Evolutionary conservation across 2,797 vertebrate genomes (phyloP), one percentile per base, ranked within the genome.

Genomic region (Acipenser transmontanus): DNA sequence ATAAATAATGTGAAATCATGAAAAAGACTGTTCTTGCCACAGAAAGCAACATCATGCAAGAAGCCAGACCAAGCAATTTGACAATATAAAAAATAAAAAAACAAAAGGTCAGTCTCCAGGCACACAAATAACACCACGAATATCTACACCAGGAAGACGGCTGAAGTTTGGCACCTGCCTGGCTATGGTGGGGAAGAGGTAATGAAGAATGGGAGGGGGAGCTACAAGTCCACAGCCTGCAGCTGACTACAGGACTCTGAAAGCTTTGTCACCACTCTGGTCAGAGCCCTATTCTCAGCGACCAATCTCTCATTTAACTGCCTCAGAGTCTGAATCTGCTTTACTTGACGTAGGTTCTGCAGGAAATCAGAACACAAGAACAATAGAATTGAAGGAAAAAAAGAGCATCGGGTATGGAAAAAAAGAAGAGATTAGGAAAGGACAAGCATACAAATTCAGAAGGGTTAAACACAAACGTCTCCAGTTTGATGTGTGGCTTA

Each of bases 271-370:
- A 98, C 82, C 88, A 95, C 96, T 71, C 95, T 93, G 81, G 92
- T 92, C 93, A 99, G 92, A 77, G 95, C 96, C 89, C 94, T 93
- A 91, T 97, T 98, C 91, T 97, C 96, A 78, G 92, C 91, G 93
- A 96, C 87, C 91, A 98, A 92, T 72, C 89, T 92, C 84, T 97
- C 95, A 90, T 98, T 97, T 87, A 95, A 88, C 88, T 91, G 90
- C 80, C 89, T 92, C 92, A 98, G 91, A 87, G 93, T 88, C 50
- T 94, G 93, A 90, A 95, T 94, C 89, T 97, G 94, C 89, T 94
- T 96, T 93, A 97, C 91, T 92, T 95, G 93, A 77, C 92, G 93
- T 82, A 95, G 93, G 86, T 92, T 96, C 95, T 98, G 93, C 80
- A 89, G 82, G 81, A 90, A 76, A 91, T 88, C 77, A 86, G 82